These are phyloP conservation scores for Drosophila lutescens DNA, from an alignment of 2,888 invertebrate species.

Conservation along the genomic window DNA sequence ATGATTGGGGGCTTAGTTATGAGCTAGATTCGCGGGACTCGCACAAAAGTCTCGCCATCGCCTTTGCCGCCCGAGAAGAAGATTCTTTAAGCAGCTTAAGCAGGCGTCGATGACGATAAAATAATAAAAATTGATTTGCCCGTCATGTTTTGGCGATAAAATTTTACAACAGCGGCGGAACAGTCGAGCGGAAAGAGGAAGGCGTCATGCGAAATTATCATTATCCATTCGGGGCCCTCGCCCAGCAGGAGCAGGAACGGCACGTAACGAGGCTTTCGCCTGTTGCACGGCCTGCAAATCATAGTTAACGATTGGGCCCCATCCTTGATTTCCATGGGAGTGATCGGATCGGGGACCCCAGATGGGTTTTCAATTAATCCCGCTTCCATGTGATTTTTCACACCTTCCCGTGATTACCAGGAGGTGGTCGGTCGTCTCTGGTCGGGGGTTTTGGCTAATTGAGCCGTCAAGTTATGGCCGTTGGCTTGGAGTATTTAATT, in stretches of 20 bases:
- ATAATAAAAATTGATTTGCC: slow-evolving; percentile 77
- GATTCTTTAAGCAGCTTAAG: slow-evolving; percentile 28
- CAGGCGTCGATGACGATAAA: slow-evolving; percentile 64
- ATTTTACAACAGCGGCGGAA: slow-evolving; percentile 52
- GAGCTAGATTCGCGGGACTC: slow-evolving; percentile 49
- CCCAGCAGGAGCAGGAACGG: slow-evolving; percentile 44
- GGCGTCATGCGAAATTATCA: slow-evolving; percentile 73
- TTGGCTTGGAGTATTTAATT: slow-evolving; percentile 15
- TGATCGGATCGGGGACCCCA: neutral
- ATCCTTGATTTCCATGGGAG: slow-evolving; percentile 5
- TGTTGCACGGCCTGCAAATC: slow-evolving; percentile 64
- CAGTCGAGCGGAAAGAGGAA: slow-evolving; percentile 10
- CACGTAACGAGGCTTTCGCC: slow-evolving; percentile 35
- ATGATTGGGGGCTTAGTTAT: slow-evolving; percentile 59
- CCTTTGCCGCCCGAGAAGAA: neutral
- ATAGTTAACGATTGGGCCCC: slow-evolving; percentile 59
- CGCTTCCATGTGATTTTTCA: slow-evolving; percentile 50
- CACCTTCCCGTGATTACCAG: slow-evolving; percentile 51
- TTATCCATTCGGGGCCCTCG: slow-evolving; percentile 47
- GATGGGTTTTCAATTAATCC: slow-evolving; percentile 65
- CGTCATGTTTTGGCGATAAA: slow-evolving; percentile 71
- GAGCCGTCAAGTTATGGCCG: slow-evolving; percentile 32
- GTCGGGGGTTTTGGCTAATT: slow-evolving; percentile 32
- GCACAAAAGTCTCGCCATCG: slow-evolving; percentile 7
- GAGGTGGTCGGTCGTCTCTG: slow-evolving; percentile 6